Base-by-base conservation (phyloP, 53 echinoderm and acorn worm genomes). In the Stichopus horrens region DNA sequence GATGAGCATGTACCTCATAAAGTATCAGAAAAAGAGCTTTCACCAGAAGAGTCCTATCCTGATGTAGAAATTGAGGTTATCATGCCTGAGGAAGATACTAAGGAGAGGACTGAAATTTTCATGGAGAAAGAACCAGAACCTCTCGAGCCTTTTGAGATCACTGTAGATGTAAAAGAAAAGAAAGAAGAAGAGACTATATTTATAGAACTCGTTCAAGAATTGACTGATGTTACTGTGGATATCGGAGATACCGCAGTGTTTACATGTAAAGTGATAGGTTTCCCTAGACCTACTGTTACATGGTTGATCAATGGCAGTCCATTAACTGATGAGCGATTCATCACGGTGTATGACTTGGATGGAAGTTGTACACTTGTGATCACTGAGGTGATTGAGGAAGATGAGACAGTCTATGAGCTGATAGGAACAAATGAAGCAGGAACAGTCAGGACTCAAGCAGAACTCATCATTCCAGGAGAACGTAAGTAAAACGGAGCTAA, bases 391-490 rank as follows among this genome's bases (percentile, higher is more conserved):
- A 88, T 92, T 56, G 86, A 92, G 74, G 89, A 92, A 82, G 92
- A 89, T 75, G 93, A 96, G 74, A 96, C 94, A 21, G 94, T 94
- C 51, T 96, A 94, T 82, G 89, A 93, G 88, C 90, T 95, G 88
- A 65, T 90, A 73, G 96, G 93, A 71, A 90, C 93, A 71, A 96
- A 96, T 88, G 92, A 93, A 77, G 96, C 96, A 56, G 96, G 96
- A 11, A 74, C 79, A 57, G 95, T 93, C 20, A 89, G 93, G 37
- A 95, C 95, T 9, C 89, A 90, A 66, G 96, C 96, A 77, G 93
- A 95, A 76, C 93, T 96, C 11, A 93, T 95, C 54, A 88, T 95
- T 58, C 91, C 93, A 56, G 86, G 86, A 74, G 73, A 86, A 58
- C 88, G 91, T 91, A 74, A 80, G 83, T 81, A 7, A 75, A 37